phyloP scores from a whole-genome alignment of 1,140 invertebrate species.

The Anoplolepis gracilipes region DNA sequence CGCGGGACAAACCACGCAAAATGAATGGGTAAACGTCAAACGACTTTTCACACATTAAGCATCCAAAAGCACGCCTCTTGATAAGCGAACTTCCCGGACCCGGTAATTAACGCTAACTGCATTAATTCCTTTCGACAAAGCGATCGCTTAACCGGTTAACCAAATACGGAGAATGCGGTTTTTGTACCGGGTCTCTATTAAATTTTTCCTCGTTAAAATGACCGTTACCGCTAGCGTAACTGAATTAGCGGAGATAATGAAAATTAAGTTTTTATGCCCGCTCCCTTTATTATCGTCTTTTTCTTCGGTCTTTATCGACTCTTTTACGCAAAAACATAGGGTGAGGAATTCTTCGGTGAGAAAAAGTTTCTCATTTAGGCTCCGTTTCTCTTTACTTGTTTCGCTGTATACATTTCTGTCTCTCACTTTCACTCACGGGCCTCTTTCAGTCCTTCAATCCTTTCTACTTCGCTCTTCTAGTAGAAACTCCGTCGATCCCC shows the following conservation, averaged over 20 bases:
- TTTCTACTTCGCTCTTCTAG: slow-evolving; percentile 72
- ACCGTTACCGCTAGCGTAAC: slow-evolving; percentile 41
- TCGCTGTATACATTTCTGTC: slow-evolving; percentile 8
- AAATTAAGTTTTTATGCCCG: slow-evolving; percentile 44
- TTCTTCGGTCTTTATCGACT: slow-evolving; percentile 32
- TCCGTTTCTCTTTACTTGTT: slow-evolving; percentile 69
- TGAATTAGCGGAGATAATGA: slow-evolving; percentile 49
- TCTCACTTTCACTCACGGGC: background rate
- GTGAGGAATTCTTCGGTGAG: slow-evolving; percentile 51
- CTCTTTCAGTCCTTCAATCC: slow-evolving; percentile 70
- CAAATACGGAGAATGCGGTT: slow-evolving; percentile 52
- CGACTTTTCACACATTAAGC: slow-evolving; percentile 71
- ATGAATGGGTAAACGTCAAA: slow-evolving; percentile 71
- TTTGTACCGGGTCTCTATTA: slow-evolving; percentile 29
- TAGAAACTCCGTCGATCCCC: slow-evolving; percentile 75
- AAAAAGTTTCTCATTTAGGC: slow-evolving; percentile 78
- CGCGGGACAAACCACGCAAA: slow-evolving; percentile 62
- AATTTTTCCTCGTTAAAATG: slow-evolving; percentile 49
- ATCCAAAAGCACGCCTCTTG: slow-evolving; percentile 42
- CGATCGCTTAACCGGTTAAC: slow-evolving; percentile 53
- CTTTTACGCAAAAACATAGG: slow-evolving; percentile 14
- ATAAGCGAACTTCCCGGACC: slow-evolving; percentile 55
- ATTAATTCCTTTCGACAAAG: slow-evolving; percentile 59
- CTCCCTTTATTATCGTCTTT: slow-evolving; percentile 62
- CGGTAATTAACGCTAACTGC: slow-evolving; percentile 52